Conservation (phyloP, 2,113 vertebrate species). For the Pygathrix nemaeus region DNA sequence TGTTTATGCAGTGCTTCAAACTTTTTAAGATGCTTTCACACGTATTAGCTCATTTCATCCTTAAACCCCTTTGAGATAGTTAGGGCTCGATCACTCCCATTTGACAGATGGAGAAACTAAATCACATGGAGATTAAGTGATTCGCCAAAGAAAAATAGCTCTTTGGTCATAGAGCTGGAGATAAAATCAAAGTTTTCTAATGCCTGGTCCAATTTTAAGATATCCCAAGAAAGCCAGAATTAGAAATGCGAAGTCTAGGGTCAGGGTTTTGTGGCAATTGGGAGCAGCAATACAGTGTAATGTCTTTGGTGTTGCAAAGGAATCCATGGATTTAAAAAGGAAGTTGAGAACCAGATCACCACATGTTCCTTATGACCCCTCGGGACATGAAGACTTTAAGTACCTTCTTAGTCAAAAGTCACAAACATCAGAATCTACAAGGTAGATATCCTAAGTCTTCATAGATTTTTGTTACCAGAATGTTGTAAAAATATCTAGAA, state of each 20-base stretch:
- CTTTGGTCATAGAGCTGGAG: background rate
- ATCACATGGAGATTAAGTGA: background rate
- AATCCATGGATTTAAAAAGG: background rate
- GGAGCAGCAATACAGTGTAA: background rate
- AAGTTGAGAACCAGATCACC: background rate
- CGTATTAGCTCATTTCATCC: background rate
- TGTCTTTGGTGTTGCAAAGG: background rate
- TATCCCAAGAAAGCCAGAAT: background rate
- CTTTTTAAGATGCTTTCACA: background rate
- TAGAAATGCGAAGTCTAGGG: background rate
- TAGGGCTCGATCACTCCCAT: background rate
- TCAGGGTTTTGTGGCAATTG: background rate
- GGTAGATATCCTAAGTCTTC: background rate
- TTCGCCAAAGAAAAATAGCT: background rate
- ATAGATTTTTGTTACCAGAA: background rate
- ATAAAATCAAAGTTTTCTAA: background rate
- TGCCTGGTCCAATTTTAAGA: background rate
- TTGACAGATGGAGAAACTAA: background rate
- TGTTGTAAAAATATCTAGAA: background rate
- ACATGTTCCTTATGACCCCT: background rate
- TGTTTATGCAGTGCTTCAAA: background rate
- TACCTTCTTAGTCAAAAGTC: background rate
- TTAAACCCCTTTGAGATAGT: background rate
- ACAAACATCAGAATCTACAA: background rate
- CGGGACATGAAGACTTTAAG: background rate